These are phyloP conservation scores for Cephus sareptanus DNA, from an alignment of 2,888 invertebrate species.

Conservation along the genomic window DNA sequence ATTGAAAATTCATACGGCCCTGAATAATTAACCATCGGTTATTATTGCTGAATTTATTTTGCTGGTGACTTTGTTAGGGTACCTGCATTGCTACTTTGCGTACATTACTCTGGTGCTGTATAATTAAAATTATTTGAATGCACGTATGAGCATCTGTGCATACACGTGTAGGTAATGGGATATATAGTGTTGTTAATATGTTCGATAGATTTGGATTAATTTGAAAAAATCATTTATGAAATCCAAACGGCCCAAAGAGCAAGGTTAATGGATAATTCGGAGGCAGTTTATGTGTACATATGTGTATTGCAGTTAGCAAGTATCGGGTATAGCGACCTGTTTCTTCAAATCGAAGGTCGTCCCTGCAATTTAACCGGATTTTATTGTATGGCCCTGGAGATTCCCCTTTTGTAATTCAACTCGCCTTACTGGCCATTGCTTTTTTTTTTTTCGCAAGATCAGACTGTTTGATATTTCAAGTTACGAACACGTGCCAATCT, in stretches of 20 bases:
- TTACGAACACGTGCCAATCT: too few relatives aligned
- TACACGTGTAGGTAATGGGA: too few relatives aligned
- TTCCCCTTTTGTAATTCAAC: too few relatives aligned
- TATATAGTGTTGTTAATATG: not conserved
- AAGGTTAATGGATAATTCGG: too few relatives aligned
- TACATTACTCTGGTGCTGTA: not conserved
- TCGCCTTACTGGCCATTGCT: too few relatives aligned
- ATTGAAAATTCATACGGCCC: not conserved
- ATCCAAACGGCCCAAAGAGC: too few relatives aligned
- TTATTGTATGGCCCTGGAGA: constrained; percentile 35
- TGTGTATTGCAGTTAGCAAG: too few relatives aligned
- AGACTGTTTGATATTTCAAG: too few relatives aligned
- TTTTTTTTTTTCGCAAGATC: too few relatives aligned
- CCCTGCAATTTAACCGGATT: constrained; percentile 50
- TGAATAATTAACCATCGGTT: not conserved
- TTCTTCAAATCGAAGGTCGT: constrained; percentile 46
- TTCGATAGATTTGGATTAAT: not conserved
- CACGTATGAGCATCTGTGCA: too few relatives aligned
- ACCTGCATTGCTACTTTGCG: not conserved
- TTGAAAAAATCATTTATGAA: not conserved
- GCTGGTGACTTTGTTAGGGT: not conserved
- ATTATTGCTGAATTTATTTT: not conserved
- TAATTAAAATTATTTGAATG: not conserved
- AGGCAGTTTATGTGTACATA: too few relatives aligned
- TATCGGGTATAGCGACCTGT: too few relatives aligned